Conservation (phyloP, 2,113 vertebrate genomes). For the Osmerus mordax region DNA sequence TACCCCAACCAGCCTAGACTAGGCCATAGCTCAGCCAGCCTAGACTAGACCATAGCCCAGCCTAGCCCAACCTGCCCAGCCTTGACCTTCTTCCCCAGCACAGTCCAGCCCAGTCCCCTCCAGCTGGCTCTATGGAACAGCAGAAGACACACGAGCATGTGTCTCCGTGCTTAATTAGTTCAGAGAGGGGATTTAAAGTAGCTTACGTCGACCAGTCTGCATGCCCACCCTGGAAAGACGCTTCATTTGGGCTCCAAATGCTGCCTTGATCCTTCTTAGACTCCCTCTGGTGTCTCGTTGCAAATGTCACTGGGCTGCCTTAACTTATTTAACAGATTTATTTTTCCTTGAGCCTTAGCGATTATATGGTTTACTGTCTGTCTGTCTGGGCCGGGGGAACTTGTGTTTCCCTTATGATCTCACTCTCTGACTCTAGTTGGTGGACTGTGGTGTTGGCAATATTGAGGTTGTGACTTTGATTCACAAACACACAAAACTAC, state of each 20-base stretch:
- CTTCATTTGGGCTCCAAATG: constrained; percentile 43
- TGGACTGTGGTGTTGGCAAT: too few relatives aligned
- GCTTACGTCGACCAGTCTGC: neutral
- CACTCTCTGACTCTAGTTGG: neutral
- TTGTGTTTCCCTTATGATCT: constrained; percentile 32
- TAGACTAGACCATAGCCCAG: too few relatives aligned
- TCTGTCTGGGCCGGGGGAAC: constrained; percentile 19
- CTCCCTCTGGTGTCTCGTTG: constrained; percentile 43
- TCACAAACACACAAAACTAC: too few relatives aligned
- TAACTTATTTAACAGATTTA: constrained; percentile 34
- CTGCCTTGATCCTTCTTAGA: constrained; percentile 47
- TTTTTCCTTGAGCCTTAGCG: constrained; percentile 1
- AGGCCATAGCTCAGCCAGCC: too few relatives aligned
- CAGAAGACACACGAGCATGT: neutral
- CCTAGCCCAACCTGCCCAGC: too few relatives aligned
- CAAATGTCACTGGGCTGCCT: constrained; percentile 52
- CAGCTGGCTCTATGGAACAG: too few relatives aligned
- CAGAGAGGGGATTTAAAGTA: neutral
- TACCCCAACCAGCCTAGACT: too few relatives aligned
- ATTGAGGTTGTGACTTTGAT: too few relatives aligned
- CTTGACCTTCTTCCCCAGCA: too few relatives aligned
- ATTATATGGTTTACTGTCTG: constrained; percentile 19
- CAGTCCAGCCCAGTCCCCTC: neutral
- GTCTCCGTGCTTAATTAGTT: neutral
- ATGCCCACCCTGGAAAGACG: neutral